These are phyloP conservation scores for Arizona elegans DNA, from an alignment of 2,113 vertebrate species.

Conservation along the genomic window DNA sequence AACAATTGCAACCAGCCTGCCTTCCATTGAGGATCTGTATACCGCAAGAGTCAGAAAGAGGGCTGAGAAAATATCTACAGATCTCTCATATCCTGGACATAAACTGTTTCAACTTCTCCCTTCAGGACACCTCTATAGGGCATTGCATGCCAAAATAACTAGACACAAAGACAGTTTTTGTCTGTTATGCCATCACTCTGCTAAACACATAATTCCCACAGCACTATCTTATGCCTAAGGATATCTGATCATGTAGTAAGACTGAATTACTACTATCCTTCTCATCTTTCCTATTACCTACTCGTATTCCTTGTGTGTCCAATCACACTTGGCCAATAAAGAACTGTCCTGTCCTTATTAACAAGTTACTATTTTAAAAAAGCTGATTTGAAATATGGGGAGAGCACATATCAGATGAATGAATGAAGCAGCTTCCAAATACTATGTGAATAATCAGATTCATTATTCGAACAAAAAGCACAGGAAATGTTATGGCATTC, in stretches of 20 bases:
- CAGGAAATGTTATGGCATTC: not conserved
- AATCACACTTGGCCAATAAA: not conserved
- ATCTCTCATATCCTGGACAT: not conserved
- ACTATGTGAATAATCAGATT: not conserved
- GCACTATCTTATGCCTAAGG: not conserved
- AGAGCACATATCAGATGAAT: not conserved
- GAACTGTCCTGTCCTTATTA: not conserved
- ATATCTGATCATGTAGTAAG: not conserved
- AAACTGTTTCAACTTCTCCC: not conserved
- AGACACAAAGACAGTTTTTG: not conserved
- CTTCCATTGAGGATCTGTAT: not conserved
- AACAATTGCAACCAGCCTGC: not conserved
- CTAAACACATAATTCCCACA: not conserved
- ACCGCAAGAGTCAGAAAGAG: not conserved
- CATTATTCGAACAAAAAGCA: not conserved
- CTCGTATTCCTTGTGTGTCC: not conserved
- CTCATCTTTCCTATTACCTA: not conserved
- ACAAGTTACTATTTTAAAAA: not conserved
- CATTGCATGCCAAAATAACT: not conserved
- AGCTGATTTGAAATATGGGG: not conserved
- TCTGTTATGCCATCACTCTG: not conserved
- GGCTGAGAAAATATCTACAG: not conserved
- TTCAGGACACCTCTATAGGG: not conserved
- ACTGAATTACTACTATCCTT: not conserved
- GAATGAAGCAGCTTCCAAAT: not conserved